Base-by-base conservation (phyloP, 2,113 vertebrate genomes). In the Istiophorus platypterus region DNA sequence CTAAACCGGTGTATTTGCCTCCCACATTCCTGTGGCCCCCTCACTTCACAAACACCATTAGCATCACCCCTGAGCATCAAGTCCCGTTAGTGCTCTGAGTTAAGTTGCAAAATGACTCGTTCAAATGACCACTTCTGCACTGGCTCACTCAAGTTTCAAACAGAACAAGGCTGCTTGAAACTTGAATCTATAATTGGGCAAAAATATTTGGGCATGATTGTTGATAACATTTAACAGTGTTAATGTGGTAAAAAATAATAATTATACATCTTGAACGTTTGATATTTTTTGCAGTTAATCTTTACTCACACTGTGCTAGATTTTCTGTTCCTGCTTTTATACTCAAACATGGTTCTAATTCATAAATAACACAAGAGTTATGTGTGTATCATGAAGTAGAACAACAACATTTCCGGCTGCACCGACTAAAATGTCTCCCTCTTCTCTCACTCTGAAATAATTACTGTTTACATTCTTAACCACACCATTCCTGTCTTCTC, bases 251-350 rank as follows among this genome's bases (percentile, higher is more conserved):
- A 67, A 61, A 67, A 22, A 42, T 54, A 17, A 10, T 5, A 0
- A 56, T 52, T 5, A 26, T 61, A 18, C 26, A 61, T 39, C 2
- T 54, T 69, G 14, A 18, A 76, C 4, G 26, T 75, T 22, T 39
- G 10, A 27, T 34, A 20, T 29, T 39, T 13, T 17, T 24, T 65
- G 20, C 9, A 66, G 18, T 52, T 5, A 2, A 37, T 69, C 2
- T 37, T 41, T 47, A 72, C 1, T 11, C 12, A 5, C 24, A 29
- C 41, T 62, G 26, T 41, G 18, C 61, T 22, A 13, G 18, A 52
- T 69, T n/a, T 49, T 82, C 82, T 89, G 85, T 87, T 89, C 72
- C 88, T 85, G 47, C 76, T 80, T 82, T 31, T 54, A 59, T 15
- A 45, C 31, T 37, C 27, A 31, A 71, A 71, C 18, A 5, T 69